Evolutionary conservation across 64 coral and sea anemone species (phyloP).

Genomic region (Pocillopora verrucosa): DNA sequence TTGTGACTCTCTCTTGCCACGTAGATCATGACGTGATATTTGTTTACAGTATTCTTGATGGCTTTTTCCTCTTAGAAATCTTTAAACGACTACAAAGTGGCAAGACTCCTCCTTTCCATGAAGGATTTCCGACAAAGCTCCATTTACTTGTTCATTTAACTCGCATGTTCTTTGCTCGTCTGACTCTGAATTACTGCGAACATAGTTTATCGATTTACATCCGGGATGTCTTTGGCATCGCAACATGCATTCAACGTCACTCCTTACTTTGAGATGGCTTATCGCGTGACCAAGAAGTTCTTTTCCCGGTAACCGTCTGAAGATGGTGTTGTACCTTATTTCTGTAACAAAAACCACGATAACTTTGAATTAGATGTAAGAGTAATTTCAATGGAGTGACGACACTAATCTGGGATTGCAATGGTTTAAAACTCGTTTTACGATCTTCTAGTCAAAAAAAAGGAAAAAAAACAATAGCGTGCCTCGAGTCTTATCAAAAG

Average conservation of each 20-base stretch:
- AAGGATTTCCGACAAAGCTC: background rate
- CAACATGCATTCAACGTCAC: background rate
- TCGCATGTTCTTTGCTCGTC: background rate
- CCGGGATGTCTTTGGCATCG: slow-evolving; percentile 7
- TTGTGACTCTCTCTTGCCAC: background rate
- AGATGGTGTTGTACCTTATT: background rate
- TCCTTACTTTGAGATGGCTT: background rate
- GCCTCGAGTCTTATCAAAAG: too few relatives aligned
- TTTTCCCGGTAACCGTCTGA: slow-evolving; percentile 2
- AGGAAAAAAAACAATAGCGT: too few relatives aligned
- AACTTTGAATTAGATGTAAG: too few relatives aligned
- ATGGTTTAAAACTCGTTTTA: too few relatives aligned
- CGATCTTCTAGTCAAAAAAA: too few relatives aligned
- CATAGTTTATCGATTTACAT: background rate
- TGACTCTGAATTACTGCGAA: background rate
- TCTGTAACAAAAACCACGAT: background rate
- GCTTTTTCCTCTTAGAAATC: background rate
- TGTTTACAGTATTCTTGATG: background rate
- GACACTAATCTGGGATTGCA: too few relatives aligned
- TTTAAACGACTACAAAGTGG: background rate
- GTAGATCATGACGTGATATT: background rate
- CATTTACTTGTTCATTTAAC: background rate
- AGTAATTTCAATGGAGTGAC: too few relatives aligned
- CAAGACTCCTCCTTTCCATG: background rate
- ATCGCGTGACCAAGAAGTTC: background rate